These are phyloP conservation scores for Dendrophyllia cribrosa DNA, from an alignment of 64 coral and sea anemone genomes.

Conservation along the genomic window DNA sequence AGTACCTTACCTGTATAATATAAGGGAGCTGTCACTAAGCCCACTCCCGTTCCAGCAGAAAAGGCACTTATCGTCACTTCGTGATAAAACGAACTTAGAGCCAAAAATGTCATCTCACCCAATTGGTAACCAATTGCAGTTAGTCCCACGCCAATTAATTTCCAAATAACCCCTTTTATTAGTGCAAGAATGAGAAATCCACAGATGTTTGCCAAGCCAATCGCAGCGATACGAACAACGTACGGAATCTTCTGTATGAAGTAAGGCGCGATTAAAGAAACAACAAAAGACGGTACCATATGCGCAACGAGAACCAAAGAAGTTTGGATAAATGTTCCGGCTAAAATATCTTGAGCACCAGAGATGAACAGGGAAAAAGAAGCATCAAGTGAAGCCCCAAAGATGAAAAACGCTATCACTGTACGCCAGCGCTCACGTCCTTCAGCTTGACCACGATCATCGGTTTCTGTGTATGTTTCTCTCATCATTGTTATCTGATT, in stretches of 20 bases:
- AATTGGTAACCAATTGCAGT: constrained; percentile 45
- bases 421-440: constrained; percentile 6
- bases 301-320: constrained; percentile 66
- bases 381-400: constrained; percentile 38
- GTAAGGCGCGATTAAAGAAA: constrained; percentile 59
- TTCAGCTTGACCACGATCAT: not conserved
- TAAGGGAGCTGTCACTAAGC: constrained; percentile 62
- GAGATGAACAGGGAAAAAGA: constrained; percentile 49
- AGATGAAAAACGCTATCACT: constrained; percentile 73
- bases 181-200: constrained; percentile 58
- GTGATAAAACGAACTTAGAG: constrained; percentile 68
- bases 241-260: constrained; percentile 77
- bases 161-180: constrained; percentile 67
- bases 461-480: not conserved
- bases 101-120: constrained; percentile 62
- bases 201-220: constrained; percentile 26
- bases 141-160: constrained; percentile 69
- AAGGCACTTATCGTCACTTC: constrained; percentile 47
- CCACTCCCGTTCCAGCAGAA: constrained; percentile 74
- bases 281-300: constrained; percentile 48
- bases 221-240: constrained; percentile 23
- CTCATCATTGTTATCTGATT: not conserved
- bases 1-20: constrained; percentile 77
- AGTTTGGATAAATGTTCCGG: constrained; percentile 71
- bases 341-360: constrained; percentile 85